A percentile compares a stretch with the other conserved stretches of the same genome.
Conservation (phyloP, 2,113 vertebrate species). For the Eidolon helvum region DNA sequence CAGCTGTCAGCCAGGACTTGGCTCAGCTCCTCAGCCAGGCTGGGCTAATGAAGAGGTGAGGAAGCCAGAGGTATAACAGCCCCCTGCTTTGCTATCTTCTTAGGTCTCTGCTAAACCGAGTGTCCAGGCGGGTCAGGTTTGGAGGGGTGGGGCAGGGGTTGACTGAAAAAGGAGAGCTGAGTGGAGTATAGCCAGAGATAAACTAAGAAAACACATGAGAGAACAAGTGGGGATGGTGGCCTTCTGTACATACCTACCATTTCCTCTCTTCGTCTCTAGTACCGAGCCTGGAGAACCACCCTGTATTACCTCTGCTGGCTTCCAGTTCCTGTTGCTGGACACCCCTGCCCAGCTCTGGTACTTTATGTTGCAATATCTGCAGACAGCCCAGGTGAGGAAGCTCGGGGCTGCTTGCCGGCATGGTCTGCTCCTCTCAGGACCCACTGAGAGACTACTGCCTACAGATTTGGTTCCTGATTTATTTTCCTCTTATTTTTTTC, state of each 20-base stretch:
- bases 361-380: constrained; percentile 95
- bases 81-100: not conserved
- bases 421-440: not conserved
- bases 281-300: constrained; percentile 91
- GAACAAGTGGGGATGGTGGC: not conserved
- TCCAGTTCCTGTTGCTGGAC: constrained; percentile 94
- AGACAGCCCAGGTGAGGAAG: constrained; percentile 89
- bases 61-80: not conserved
- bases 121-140: not conserved
- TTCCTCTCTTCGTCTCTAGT: not conserved
- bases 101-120: not conserved
- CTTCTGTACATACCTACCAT: not conserved
- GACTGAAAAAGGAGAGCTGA: not conserved
- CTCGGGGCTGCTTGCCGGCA: accelerated
- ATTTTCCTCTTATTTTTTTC: not conserved
- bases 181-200: not conserved
- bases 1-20: constrained; percentile 92
- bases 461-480: not conserved
- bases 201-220: not conserved
- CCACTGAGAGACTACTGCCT: not conserved
- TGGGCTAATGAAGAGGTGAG: constrained; percentile 93
- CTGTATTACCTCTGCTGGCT: constrained; percentile 94
- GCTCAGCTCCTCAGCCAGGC: constrained; percentile 92
- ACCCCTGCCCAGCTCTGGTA: constrained; percentile 95
- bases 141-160: not conserved